Base-by-base conservation (phyloP, 2,797 vertebrate species). In the Coluber constrictor region DNA sequence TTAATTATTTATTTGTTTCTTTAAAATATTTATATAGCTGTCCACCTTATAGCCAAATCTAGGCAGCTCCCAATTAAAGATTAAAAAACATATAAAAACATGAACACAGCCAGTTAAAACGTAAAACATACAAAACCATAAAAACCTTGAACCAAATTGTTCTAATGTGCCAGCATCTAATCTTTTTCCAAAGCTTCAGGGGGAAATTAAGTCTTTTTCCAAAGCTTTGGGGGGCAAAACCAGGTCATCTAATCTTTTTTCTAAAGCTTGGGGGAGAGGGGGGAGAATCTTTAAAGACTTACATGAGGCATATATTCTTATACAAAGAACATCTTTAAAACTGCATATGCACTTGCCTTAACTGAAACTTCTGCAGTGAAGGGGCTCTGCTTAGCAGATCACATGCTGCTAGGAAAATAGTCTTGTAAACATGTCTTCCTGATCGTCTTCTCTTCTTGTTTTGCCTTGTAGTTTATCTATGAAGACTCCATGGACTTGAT, bases 401-500 rank as follows among this genome's bases (percentile, higher is more conserved):
- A 8, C 10, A 16, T 27, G 9, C 18, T 25, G 18, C 54, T 16
- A n/a, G 23, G 56, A 37, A 29, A 60, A 5, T 32, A 27, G 9
- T 4, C 43, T 27, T 90, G 5, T 8, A 0, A 57, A 9, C 43
- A 6, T 54, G n/a, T 74, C 29, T 5, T 92, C 37, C 90, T 29
- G 1, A 61, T 90, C 37, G 13, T 32, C 51, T 92, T 54, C 29
- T 1, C 74, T 55, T 86, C 32, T 87, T 47, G 8, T 86, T 1
- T 5, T 92, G 59, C 0, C 47, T 37, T 90, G 57, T 91, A 99
- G 99, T 98, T 99, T 90, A 96, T 98, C 89, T 99, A 99, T 4
- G 99, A 99, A 96, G 99, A 99, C 95, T 99, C 98, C 88, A 99
- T 99, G 99, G 98, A 99, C 96, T 97, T 99, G 97, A 99, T 99